Base-by-base conservation (phyloP, 2,797 vertebrate genomes). In the Pyrrhura leucotis region DNA sequence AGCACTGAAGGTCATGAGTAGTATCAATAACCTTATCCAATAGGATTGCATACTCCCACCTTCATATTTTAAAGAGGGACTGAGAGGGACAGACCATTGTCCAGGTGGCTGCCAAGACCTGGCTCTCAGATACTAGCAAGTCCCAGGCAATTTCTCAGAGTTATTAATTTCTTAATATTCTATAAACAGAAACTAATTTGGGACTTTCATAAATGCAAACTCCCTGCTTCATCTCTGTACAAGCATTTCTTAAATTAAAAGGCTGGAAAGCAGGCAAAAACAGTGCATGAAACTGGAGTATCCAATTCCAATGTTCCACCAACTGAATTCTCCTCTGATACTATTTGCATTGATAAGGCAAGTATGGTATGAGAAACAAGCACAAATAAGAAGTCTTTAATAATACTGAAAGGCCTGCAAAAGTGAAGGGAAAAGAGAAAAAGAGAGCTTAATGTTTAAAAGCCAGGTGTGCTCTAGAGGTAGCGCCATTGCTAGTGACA, bases 391-490 rank as follows among this genome's bases (percentile, higher is more conserved):
- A 47, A 72, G 33, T 16, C 44, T 87, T 87, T 31, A 93, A 68
- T 68, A 88, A 45, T 35, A 21, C 23, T 45, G n/a, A 50, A 86
- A 69, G 11, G 33, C 10, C 39, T 53, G 51, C 8, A 68, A 22
- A 67, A 65, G 35, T 80, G 56, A 62, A 66, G 2, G 11, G 13
- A 78, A 69, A 9, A 31, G 19, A 62, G 23, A 47, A 47, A 29
- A 23, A 15, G 14, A 48, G 22, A 58, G 7, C 9, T 88, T 75
- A 69, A 47, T 14, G 0, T 18, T 33, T 23, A 54, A 61, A 58
- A 66, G 9, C 12, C 14, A 61, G 22, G n/a, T 0, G 0, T 0
- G 5, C 11, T 8, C 40, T 51, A n/a, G 19, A 45, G 9, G 6
- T 9, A 14, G 42, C 40, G 42, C 10, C 42, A n/a, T 9, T 37